phyloP scores from a whole-genome alignment of 1,140 invertebrate species.

The Tetragonula clypearis region DNA sequence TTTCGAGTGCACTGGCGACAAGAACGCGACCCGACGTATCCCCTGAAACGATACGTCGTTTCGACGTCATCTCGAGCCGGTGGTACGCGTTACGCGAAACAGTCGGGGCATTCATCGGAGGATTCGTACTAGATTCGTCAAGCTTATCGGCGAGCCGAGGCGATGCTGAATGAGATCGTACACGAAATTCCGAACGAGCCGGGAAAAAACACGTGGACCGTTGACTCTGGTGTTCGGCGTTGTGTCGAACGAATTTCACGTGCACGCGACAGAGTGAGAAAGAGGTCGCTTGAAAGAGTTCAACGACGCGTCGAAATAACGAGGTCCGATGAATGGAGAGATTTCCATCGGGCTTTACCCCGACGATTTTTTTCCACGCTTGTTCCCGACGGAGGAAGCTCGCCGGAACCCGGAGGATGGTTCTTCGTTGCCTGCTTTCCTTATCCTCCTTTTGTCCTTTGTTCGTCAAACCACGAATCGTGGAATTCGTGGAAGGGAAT shows the following conservation, averaged over 20 bases:
- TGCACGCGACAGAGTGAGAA: background rate
- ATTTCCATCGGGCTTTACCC: background rate
- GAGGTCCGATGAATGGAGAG: slow-evolving; percentile 12
- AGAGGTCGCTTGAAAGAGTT: background rate
- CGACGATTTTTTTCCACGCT: slow-evolving; percentile 2
- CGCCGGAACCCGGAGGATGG: too few species aligned
- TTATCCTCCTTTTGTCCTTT: background rate
- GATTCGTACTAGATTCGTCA: slow-evolving; percentile 31
- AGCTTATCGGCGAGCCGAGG: slow-evolving; percentile 30
- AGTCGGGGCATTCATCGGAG: slow-evolving; percentile 56
- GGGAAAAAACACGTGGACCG: background rate
- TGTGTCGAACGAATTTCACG: slow-evolving; percentile 1
- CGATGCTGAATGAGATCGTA: slow-evolving; percentile 37
- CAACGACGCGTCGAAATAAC: slow-evolving; percentile 37
- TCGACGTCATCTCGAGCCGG: slow-evolving; percentile 45
- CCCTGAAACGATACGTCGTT: background rate
- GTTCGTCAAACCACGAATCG: background rate
- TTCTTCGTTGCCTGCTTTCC: background rate
- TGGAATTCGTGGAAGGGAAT: too few species aligned
- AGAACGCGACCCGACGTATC: slow-evolving; percentile 43
- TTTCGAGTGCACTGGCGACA: slow-evolving; percentile 41
- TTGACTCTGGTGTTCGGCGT: background rate
- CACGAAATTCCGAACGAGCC: background rate
- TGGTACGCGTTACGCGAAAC: slow-evolving; percentile 41
- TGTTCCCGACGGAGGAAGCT: background rate